These are phyloP conservation scores for Sphyrna mokarran DNA, from an alignment of 2,113 vertebrate genomes.

Conservation along the genomic window DNA sequence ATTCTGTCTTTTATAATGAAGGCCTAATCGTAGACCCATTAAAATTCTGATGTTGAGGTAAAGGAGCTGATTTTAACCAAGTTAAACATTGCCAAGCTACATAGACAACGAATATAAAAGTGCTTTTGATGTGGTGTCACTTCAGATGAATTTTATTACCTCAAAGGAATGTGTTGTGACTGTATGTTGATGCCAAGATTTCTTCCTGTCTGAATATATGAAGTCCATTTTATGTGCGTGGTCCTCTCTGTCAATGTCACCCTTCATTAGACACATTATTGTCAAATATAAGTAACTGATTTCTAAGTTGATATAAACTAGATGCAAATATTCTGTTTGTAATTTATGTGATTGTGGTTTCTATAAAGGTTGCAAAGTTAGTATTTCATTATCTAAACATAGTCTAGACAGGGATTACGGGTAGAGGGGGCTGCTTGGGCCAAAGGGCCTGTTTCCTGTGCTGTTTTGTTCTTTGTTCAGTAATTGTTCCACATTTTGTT, in stretches of 20 bases:
- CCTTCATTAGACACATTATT: background rate
- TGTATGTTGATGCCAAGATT: background rate
- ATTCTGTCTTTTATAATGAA: background rate
- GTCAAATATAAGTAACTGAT: background rate
- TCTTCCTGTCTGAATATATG: background rate
- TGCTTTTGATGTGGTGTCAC: background rate
- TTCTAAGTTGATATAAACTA: background rate
- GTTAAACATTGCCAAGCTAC: background rate
- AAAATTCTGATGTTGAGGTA: background rate
- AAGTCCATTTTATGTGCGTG: background rate
- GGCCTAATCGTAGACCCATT: background rate
- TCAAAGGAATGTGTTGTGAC: background rate
- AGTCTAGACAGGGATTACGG: no score
- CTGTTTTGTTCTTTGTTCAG: no score
- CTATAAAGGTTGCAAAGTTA: constrained; percentile 3
- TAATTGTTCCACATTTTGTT: background rate
- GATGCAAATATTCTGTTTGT: background rate
- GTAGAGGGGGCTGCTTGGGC: no score
- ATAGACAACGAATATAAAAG: background rate
- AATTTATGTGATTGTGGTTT: background rate
- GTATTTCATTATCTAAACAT: background rate
- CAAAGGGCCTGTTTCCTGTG: no score
- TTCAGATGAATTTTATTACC: background rate
- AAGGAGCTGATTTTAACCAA: background rate
- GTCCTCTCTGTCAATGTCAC: background rate